Base-by-base conservation (phyloP, 2,888 invertebrate species). In the Odontocolon sp. region DNA sequence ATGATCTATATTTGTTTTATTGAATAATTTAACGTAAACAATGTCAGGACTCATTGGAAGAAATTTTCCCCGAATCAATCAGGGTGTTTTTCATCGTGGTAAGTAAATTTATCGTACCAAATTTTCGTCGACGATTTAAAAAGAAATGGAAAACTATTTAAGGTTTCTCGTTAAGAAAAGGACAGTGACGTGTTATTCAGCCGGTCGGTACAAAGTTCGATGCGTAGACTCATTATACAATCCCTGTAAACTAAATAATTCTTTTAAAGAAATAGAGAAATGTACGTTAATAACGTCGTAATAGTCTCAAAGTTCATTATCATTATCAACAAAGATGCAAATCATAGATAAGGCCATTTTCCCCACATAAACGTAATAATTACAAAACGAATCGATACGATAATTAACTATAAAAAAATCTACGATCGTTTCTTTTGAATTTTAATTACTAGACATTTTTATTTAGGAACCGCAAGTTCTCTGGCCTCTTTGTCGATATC, bases 41-140 rank as follows among this genome's bases (percentile, higher is more conserved):
- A 87, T 86, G 86, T 82, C 85, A 16, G 79, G 83, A 64, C 79
- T 86, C 52, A 72, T 85, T 26, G 80, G 80, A 4, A 84, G 81
- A 77, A 85, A 83, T 80, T 74, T 85, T 23, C 81, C 83, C n/a
- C 83, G 84, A 6, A 78, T 82, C 9, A 79, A 81, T 42, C 78
- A 82, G 16, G 71, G 75, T n/a, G 56, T 82, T 47, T 61, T 71
- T 3, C 81, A 82, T 3, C 82, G 83, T 78, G 83, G 86, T 85
- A 78, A 61, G 77, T 70, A 9, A 42, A 57, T 16, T 21, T 47
- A 18, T 21, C 21, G 18, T 18, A 3, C 14, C 6, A 50, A 18
- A 23, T 23, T 42, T 4, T 9, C 6, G 2, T 38, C 28, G 8
- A 16, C 9, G 9, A 31, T 26, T 59, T 40, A 40, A 38, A 6